phyloP scores from a whole-genome alignment of 2,888 invertebrate species.

The Listrodromus nycthemerus region DNA sequence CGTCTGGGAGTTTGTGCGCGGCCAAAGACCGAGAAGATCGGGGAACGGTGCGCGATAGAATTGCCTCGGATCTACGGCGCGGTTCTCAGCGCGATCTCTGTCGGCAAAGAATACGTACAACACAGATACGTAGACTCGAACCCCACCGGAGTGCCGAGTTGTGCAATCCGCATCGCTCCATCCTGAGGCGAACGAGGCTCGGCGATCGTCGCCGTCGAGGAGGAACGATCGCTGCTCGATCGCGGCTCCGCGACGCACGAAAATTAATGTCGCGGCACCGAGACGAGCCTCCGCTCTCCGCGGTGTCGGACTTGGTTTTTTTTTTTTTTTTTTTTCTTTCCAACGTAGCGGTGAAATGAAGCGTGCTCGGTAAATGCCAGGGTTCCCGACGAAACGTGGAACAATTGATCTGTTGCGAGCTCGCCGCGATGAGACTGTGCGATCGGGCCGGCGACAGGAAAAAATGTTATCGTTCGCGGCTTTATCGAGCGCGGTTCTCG shows the following conservation, averaged over 20 bases:
- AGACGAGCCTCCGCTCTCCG: conserved; percentile 10
- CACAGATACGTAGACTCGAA: conserved; percentile 19
- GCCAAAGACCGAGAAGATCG: neutral
- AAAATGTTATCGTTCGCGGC: no score
- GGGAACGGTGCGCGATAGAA: neutral
- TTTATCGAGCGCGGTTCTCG: no score
- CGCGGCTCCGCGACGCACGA: conserved; percentile 73
- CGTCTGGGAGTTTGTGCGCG: neutral
- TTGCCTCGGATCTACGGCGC: conserved; percentile 5
- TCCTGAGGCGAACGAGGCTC: conserved; percentile 10
- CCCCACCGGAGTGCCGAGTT: neutral
- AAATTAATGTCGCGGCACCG: conserved; percentile 73
- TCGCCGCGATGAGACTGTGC: neutral
- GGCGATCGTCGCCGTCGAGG: conserved; percentile 32
- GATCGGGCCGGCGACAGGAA: neutral
- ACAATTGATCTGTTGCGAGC: conserved; percentile 40
- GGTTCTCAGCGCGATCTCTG: conserved; percentile 14
- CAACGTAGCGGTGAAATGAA: neutral
- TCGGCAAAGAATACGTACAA: conserved; percentile 1
- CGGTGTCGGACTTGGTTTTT: no score
- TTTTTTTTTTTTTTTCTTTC: no score
- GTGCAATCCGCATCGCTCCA: conserved; percentile 37
- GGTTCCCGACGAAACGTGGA: conserved; percentile 31
- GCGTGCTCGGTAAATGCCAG: conserved; percentile 59
- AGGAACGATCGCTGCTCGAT: conserved; percentile 29